These are phyloP conservation scores for Cervus canadensis DNA, from an alignment of 2,113 vertebrate species.

Conservation along the genomic window DNA sequence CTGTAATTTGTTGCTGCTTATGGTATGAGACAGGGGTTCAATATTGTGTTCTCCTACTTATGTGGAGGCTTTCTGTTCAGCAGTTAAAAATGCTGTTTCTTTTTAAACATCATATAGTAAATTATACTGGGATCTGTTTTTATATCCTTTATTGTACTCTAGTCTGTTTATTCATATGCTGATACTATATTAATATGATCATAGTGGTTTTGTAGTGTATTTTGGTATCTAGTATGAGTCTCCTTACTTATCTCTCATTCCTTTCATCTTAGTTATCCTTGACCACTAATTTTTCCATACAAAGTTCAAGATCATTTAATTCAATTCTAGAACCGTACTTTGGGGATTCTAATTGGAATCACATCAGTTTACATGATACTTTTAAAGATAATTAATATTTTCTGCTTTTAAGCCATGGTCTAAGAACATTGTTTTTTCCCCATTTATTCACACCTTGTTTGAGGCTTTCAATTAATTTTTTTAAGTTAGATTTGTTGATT, in stretches of 20 bases:
- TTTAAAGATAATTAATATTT: background rate
- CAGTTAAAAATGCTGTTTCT: background rate
- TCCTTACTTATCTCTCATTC: background rate
- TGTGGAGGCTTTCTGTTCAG: background rate
- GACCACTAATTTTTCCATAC: background rate
- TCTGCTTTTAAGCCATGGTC: background rate
- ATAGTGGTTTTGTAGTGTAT: background rate
- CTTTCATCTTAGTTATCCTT: background rate
- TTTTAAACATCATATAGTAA: background rate
- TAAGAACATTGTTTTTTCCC: background rate
- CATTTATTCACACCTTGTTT: background rate
- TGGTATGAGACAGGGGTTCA: background rate
- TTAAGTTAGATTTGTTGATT: background rate
- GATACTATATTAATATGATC: background rate
- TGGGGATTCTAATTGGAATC: background rate
- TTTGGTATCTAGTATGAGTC: background rate
- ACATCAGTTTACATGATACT: background rate
- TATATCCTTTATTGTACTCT: background rate
- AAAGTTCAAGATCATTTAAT: constrained; percentile 34
- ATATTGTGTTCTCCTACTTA: background rate
- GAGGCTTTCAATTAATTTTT: background rate
- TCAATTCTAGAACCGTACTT: background rate
- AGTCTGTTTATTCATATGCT: background rate
- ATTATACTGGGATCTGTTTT: background rate
- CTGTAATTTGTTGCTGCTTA: background rate